Evolutionary conservation across 92 coral and sea anemone species (phyloP), one percentile per base, ranked within the genome.

Genomic region (Metridium senile): DNA sequence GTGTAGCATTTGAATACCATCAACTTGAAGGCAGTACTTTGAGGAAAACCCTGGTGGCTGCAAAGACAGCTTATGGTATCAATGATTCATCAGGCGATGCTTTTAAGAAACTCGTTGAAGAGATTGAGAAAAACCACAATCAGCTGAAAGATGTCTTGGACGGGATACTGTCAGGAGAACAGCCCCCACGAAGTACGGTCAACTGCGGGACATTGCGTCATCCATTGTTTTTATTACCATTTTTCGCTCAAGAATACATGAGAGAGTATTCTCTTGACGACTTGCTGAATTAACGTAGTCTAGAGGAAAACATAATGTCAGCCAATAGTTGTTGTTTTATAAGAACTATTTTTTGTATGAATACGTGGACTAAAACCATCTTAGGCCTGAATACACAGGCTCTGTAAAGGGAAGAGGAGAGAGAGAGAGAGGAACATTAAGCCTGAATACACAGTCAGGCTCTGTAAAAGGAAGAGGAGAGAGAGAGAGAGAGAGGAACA

Each of bases 21-120:
- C 9, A 64, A 65, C 11, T 76, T 49, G 47, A 27, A 29, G 82
- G 67, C 59, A 57, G 58, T 4, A 58, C 75, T 6, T 57, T 85
- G 0, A 26, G 46, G 22, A 85, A 72, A 22, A 77, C 81, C 33
- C 64, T 85, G 1, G 30, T 33, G 18, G 68, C 70, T 16, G 77
- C 89, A 13, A 85, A 85, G 35, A 63, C 72, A 45, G 85, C 80
- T 26, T 80, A 34, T 61, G 77, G 49, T 16, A 64, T 79, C 18
- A 62, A 67, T 4, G 89, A 85, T 74, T 45, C 89, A 2, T 56
- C 80, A 0, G 89, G 89, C 18, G 46, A 71, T 61, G 43, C 23
- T 20, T 74, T 85, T 51, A 68, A 80, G 61, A 74, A 45, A 46
- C 72, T 85, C 33, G 71, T 78, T 1, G 73, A 69, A 7, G 85